Evolutionary conservation across 2,113 vertebrate species (phyloP).

Genomic region (Atherinomorus stipes): DNA sequence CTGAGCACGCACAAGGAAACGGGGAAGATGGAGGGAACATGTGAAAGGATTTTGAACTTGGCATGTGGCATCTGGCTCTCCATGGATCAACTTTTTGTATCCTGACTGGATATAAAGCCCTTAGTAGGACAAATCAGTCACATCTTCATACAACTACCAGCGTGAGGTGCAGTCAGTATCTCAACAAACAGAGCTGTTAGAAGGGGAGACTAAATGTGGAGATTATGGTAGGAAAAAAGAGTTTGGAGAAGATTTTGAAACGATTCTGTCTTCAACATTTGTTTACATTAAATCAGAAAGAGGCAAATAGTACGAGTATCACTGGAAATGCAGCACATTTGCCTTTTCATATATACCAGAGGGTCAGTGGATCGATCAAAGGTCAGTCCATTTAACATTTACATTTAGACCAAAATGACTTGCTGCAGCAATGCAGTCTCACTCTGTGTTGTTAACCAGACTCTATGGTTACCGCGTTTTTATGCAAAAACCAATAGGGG

Average conservation of each 20-base stretch:
- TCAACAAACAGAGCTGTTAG: neutral
- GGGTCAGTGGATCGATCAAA: no score
- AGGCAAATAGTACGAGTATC: no score
- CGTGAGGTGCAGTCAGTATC: neutral
- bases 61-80: slow-evolving; percentile 13
- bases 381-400: no score
- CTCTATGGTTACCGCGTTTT: no score
- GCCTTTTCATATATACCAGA: no score
- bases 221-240: neutral
- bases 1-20: slow-evolving; percentile 41
- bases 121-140: neutral
- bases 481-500: no score
- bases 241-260: neutral
- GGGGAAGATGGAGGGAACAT: slow-evolving; percentile 37
- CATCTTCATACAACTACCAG: slow-evolving; percentile 19
- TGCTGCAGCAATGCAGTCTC: no score
- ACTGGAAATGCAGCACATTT: no score
- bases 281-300: no score
- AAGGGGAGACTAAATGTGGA: neutral
- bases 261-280: neutral
- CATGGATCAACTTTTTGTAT: slow-evolving; percentile 21
- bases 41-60: slow-evolving; percentile 39
- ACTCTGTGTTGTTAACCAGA: no score
- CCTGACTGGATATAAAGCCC: slow-evolving; percentile 14
- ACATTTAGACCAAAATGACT: no score